Evolutionary conservation across 2,888 invertebrate genomes (phyloP).

Genomic region (Caenorhabditis virilis): DNA sequence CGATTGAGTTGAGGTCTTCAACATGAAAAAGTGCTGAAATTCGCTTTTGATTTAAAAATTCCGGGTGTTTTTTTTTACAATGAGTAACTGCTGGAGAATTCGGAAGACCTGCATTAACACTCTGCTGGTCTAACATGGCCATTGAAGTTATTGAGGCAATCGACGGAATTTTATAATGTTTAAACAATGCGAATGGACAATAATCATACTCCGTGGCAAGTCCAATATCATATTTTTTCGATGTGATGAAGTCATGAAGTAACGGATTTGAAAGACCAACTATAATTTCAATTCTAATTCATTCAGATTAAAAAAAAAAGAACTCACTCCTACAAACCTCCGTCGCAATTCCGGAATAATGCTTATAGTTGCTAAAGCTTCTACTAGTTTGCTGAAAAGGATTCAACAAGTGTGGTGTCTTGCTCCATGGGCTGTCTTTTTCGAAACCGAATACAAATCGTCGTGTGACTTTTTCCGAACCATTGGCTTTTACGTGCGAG

Average conservation of each 20-base stretch:
- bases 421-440: constrained; percentile 33
- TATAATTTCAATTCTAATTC: constrained; percentile 7
- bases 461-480: constrained; percentile 7
- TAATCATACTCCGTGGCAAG: constrained; percentile 36
- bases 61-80: background rate
- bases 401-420: constrained; percentile 23
- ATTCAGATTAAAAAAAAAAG: background rate
- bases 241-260: constrained; percentile 14
- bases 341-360: constrained; percentile 8
- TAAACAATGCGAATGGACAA: constrained; percentile 27
- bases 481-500: constrained; percentile 29
- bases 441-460: constrained; percentile 27
- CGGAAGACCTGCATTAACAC: constrained; percentile 15
- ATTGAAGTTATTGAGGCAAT: constrained; percentile 15
- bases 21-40: constrained; percentile 21
- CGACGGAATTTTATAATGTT: constrained; percentile 31
- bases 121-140: constrained; percentile 21
- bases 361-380: constrained; percentile 11
- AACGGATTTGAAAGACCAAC: constrained; percentile 22
- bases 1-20: constrained; percentile 14
- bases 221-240: constrained; percentile 35
- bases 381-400: constrained; percentile 19
- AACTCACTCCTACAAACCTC: constrained; percentile 28
- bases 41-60: background rate
- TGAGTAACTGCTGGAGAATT: constrained; percentile 23